Percentiles rank a stretch among this genome's conserved stretches.
These are phyloP conservation scores for Atethmia centrago DNA, from an alignment of 2,888 invertebrate species.

Conservation along the genomic window DNA sequence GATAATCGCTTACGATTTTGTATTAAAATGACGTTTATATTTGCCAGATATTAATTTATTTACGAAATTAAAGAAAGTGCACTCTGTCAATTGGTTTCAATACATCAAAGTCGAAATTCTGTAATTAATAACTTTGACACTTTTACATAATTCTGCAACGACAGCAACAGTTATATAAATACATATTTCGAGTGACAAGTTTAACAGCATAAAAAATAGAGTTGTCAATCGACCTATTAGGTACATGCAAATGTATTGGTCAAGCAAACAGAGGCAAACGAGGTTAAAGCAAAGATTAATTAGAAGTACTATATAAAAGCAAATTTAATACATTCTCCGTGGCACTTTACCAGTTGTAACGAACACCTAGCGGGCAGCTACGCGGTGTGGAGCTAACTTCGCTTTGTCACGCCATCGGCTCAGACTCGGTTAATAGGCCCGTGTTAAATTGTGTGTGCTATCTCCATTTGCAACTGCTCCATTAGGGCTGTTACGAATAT, in stretches of 20 bases:
- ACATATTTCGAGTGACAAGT: slow-evolving; percentile 24
- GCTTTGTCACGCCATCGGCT: slow-evolving; percentile 82
- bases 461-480: slow-evolving; percentile 80
- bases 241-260: slow-evolving; percentile 47
- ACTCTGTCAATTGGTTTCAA: slow-evolving; percentile 64
- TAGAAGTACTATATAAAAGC: slow-evolving; percentile 66
- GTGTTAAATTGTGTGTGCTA: slow-evolving; percentile 85
- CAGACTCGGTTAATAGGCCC: slow-evolving; percentile 72
- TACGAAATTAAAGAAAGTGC: slow-evolving; percentile 69
- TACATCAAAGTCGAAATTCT: slow-evolving; percentile 17
- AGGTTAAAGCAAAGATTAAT: slow-evolving; percentile 62
- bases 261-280: slow-evolving; percentile 63
- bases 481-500: slow-evolving; percentile 70
- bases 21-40: slow-evolving; percentile 60
- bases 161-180: slow-evolving; percentile 17
- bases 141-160: not conserved
- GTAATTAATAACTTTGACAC: slow-evolving; percentile 7
- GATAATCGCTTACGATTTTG: slow-evolving; percentile 51
- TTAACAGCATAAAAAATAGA: slow-evolving; percentile 12
- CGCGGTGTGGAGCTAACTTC: slow-evolving; percentile 77
- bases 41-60: slow-evolving; percentile 66
- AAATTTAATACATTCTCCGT: slow-evolving; percentile 74
- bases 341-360: slow-evolving; percentile 79
- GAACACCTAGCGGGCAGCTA: slow-evolving; percentile 77
- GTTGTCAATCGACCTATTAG: slow-evolving; percentile 34